Conservation (phyloP, 2,113 vertebrate genomes). For the Semicossyphus pulcher region DNA sequence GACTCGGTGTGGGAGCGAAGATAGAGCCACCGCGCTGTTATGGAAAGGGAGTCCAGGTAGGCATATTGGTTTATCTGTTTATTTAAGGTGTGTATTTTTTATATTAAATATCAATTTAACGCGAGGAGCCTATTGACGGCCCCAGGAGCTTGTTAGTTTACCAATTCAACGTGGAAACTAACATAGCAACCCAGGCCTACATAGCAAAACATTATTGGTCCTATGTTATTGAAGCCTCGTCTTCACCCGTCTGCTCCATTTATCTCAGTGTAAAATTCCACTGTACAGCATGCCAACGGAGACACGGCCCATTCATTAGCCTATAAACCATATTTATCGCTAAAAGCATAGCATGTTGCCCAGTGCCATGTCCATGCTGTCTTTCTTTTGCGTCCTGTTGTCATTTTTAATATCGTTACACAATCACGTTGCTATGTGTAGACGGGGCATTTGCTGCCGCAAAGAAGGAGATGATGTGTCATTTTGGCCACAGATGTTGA, state of each 20-base stretch:
- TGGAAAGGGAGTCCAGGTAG: constrained; percentile 76
- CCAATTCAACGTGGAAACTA: not conserved
- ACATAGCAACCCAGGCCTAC: constrained; percentile 3
- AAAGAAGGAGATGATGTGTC: constrained; percentile 57
- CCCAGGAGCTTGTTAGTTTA: constrained; percentile 8
- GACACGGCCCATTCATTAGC: constrained; percentile 60
- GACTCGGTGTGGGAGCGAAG: constrained; percentile 22
- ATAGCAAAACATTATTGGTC: not conserved
- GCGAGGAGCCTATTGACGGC: not conserved
- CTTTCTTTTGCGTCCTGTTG: constrained; percentile 2
- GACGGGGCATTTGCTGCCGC: constrained; percentile 34
- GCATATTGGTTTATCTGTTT: constrained; percentile 29
- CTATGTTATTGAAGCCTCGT: constrained; percentile 20
- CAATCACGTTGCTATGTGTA: constrained; percentile 35
- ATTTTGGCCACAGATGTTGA: constrained; percentile 66
- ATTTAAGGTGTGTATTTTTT: constrained; percentile 14
- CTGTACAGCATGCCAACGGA: constrained; percentile 39
- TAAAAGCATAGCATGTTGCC: constrained; percentile 1
- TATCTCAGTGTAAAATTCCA: constrained; percentile 43
- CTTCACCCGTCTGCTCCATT: constrained; percentile 23
- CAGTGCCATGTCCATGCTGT: not conserved
- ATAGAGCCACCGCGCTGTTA: constrained; percentile 44
- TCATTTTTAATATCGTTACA: constrained; percentile 52
- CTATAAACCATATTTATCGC: constrained; percentile 16
- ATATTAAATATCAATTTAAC: not conserved